Percentiles rank a stretch among this genome's conserved stretches.
These are phyloP conservation scores for Cosmopolites sordidus DNA, from an alignment of 2,888 invertebrate species.

Conservation along the genomic window DNA sequence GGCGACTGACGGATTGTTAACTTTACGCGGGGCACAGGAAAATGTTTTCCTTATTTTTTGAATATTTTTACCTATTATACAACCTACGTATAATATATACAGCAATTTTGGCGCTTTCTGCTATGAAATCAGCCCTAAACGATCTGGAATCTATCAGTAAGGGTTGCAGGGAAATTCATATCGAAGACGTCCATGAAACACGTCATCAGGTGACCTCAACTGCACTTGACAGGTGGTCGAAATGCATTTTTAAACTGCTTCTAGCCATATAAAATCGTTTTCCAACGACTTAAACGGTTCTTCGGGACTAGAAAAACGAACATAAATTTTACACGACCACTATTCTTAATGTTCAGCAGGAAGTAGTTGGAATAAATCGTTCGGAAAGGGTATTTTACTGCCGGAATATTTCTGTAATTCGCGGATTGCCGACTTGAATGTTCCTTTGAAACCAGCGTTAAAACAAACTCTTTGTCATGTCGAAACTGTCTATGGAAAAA, in stretches of 20 bases:
- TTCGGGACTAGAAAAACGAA: neutral
- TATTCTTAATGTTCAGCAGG: constrained; percentile 10
- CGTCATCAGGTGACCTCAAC: neutral
- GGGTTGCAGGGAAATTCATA: too few relatives aligned
- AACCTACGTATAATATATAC: too few relatives aligned
- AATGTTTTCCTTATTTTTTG: too few relatives aligned
- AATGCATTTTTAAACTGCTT: constrained; percentile 8
- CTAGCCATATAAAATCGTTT: constrained; percentile 6
- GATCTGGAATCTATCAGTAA: too few relatives aligned
- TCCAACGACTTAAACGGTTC: constrained; percentile 7
- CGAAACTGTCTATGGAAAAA: too few relatives aligned
- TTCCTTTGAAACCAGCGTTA: constrained; percentile 1
- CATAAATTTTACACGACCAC: constrained; percentile 4
- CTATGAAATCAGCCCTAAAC: too few relatives aligned
- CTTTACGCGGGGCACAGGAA: too few relatives aligned
- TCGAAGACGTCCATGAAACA: too few relatives aligned
- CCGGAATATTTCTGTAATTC: neutral
- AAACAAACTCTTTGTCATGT: constrained; percentile 1
- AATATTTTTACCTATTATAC: too few relatives aligned
- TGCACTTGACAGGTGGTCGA: constrained; percentile 1
- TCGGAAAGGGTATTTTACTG: constrained; percentile 4
- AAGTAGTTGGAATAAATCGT: constrained; percentile 13
- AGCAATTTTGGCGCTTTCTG: too few relatives aligned
- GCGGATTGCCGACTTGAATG: neutral
- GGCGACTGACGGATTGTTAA: too few relatives aligned